These are phyloP conservation scores for Stegana nigrithorax DNA, from an alignment of 2,888 invertebrate species.

Conservation along the genomic window DNA sequence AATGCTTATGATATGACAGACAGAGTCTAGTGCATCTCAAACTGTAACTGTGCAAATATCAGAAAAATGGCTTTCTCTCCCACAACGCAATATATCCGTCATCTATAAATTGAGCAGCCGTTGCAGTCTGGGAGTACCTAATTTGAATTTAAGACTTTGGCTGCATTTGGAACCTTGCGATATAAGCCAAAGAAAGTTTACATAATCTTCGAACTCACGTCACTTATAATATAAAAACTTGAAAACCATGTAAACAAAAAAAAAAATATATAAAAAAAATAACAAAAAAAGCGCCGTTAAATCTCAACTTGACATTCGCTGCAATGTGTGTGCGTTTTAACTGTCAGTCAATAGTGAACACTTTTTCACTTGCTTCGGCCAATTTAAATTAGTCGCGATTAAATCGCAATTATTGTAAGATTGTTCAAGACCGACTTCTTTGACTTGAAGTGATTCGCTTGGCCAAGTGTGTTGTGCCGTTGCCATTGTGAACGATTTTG, in stretches of 20 bases:
- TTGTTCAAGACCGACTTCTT: not conserved
- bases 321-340: too few species aligned
- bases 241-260: not conserved
- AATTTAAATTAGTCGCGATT: too few species aligned
- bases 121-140: too few species aligned
- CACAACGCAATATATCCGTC: too few species aligned
- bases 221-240: too few species aligned
- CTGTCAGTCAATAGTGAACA: not conserved
- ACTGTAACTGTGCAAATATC: too few species aligned
- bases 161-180: too few species aligned
- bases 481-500: not conserved
- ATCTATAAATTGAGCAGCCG: too few species aligned
- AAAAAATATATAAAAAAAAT: not conserved
- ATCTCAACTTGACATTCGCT: constrained; percentile 53
- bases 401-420: constrained; percentile 47
- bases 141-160: too few species aligned
- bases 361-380: constrained; percentile 18
- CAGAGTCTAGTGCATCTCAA: too few species aligned
- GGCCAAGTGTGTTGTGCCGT: not conserved
- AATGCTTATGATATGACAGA: too few species aligned
- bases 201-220: not conserved
- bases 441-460: constrained; percentile 11
- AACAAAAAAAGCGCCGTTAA: constrained; percentile 2
- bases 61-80: too few species aligned
- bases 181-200: not conserved